Percentiles rank a stretch among this genome's conserved stretches.
phyloP scores from a whole-genome alignment of 2,888 invertebrate species.

The Antheraea yamamai region DNA sequence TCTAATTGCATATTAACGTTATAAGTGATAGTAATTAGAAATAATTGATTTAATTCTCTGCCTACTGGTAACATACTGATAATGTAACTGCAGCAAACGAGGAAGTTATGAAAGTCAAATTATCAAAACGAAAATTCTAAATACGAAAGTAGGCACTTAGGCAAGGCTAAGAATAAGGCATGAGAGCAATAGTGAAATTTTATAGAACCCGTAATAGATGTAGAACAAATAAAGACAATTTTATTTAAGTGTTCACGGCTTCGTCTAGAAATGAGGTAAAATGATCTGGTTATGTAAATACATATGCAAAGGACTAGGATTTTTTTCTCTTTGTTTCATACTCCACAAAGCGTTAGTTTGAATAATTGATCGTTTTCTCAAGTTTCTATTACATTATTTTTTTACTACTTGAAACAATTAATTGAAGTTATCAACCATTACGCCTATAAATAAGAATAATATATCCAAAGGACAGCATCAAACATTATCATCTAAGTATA shows the following conservation, averaged over 20 bases:
- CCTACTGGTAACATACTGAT: neutral
- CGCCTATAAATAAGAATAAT: neutral
- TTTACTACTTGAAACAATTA: neutral
- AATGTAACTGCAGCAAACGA: neutral
- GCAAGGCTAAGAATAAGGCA: neutral
- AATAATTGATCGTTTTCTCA: neutral
- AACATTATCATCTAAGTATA: neutral
- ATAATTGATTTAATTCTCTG: neutral
- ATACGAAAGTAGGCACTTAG: neutral
- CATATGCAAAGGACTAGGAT: neutral
- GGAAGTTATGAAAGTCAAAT: neutral
- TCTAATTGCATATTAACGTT: conserved; percentile 46
- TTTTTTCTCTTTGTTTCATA: neutral
- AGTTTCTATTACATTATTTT: neutral
- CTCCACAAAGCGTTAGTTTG: neutral
- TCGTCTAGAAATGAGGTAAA: neutral
- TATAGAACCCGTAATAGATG: neutral
- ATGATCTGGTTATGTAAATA: neutral
- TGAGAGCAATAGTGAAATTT: neutral
- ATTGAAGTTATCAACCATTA: neutral
- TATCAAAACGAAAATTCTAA: neutral
- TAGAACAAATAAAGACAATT: neutral
- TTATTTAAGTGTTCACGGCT: neutral
- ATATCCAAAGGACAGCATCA: neutral
- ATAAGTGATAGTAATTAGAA: conserved; percentile 44